Base-by-base conservation (phyloP, 2,113 vertebrate species). In the Ophthalmolycus amberensis region DNA sequence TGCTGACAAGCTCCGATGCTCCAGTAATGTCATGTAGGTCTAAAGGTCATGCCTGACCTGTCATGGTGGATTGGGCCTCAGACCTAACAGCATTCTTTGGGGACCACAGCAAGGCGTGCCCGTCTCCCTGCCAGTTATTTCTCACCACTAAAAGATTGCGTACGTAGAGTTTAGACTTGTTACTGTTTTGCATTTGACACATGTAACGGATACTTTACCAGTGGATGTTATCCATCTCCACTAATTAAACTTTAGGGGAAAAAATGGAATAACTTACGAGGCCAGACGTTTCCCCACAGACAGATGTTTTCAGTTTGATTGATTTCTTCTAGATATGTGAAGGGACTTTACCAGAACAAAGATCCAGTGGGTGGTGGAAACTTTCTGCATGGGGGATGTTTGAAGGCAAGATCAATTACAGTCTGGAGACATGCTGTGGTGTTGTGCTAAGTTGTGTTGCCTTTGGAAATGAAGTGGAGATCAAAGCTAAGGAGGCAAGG, bases 1-100 rank as follows among this genome's bases (percentile, higher is more conserved):
- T 86, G 60, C 85, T 88, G 89, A 92, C 90, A 92, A 87, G 90
- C 89, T 91, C 84, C 93, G 90, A 92, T 93, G 92, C 91, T 89
- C 83, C 89, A 80, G 83, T 90, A 93, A 92, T 92, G 91, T 91
- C 87, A 87, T 85, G 46, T 73, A 83, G 89, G 93, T 84, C 86
- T 83, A 93, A 88, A 94, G 94, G 93, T 89, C 90, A 89, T 10
- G 73, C 78, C 76, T 83, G 84, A 87, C 85, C 91, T 94, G 91
- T 94, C 93, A 93, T 54, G 63, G 80, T 79, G 87, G 90, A 87
- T 85, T 82, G 81, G 84, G 37, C 68, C 88, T 91, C 67, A 87
- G 89, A 83, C 85, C 78, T 89, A 92, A 94, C 87, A 72, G 85
- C 7, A 7, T 50, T 87, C 88, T 58, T 79, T 29, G 44, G 91